Percentiles rank a stretch among this genome's conserved stretches.
Evolutionary conservation across 1,140 invertebrate genomes (phyloP).

Genomic region (Triops longicaudatus): DNA sequence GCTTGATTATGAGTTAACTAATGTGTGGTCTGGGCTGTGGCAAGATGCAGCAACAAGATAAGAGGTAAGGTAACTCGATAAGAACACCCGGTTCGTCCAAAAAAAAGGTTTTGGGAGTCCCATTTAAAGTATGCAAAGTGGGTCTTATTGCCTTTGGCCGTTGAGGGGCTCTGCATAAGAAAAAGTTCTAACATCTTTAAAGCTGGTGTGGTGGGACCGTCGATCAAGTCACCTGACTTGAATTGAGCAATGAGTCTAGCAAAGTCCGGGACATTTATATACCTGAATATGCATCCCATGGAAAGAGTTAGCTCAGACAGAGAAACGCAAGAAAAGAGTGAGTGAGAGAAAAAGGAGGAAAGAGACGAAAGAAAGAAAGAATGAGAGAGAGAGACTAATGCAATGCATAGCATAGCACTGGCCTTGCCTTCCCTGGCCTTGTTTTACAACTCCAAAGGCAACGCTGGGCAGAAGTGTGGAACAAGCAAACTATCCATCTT

Average conservation of each 20-base stretch:
- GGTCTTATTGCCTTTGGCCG: slow-evolving; percentile 1
- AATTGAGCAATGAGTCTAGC: slow-evolving; percentile 12
- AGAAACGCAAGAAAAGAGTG: neutral
- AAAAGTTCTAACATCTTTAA: neutral
- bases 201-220: slow-evolving; percentile 1
- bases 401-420: neutral
- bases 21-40: neutral
- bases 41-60: slow-evolving; percentile 7
- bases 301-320: neutral
- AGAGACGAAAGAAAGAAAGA: neutral
- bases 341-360: neutral
- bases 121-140: slow-evolving; percentile 7
- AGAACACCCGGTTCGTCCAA: neutral
- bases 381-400: neutral
- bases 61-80: slow-evolving; percentile 15
- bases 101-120: neutral
- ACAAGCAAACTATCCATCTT: slow-evolving; percentile 4
- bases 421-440: neutral
- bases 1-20: neutral
- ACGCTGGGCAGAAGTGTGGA: neutral
- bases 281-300: neutral
- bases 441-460: slow-evolving; percentile 7
- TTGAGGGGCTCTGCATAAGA: neutral
- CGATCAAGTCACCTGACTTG: slow-evolving; percentile 14
- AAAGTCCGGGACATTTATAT: neutral